Base-by-base conservation (phyloP, 2,797 vertebrate genomes). In the Okamejei kenojei region DNA sequence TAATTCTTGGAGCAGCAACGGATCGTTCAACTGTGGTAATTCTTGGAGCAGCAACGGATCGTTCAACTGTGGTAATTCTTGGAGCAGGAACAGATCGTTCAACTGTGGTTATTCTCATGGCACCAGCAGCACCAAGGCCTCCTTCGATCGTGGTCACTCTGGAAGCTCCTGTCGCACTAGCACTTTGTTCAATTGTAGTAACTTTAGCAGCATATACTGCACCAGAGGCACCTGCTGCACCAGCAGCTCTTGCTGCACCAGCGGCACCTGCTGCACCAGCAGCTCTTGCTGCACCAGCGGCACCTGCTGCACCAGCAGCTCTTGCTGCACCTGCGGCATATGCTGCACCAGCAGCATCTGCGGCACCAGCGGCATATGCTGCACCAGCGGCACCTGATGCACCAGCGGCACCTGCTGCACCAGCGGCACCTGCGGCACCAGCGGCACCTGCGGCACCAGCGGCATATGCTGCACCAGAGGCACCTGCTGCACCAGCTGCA, bases 261-360 rank as follows among this genome's bases (percentile, higher is more conserved):
- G 74, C 92, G 65, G 38, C 92, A 10, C 78, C 94, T 93, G 95
- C 95, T 93, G 95, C 95, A 94, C 96, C 95, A 94, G 96, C 95
- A 68, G 96, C 95, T n/a, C 95, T 94, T 94, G 96, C 93, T 93
- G 96, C 26, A 26, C 79, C 23, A 26, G 71, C 23, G 58, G 93
- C 93, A 0, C 96, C 95, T 0, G 95, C 2, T 45, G 45, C 45
- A 0, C 96, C 95, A 0, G 95, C 45, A 2, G 45, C 3, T 2
- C 3, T 2, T 45, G 45, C 45, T 45, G 45, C 45, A 45, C 45
- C 45, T 45, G 2, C 45, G 45, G 45, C 45, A 45, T 54, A 54
- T 54, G 45, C 45, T 54, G 26, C 82, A 23, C 82, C 29, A 7
- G 17, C 10, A 90, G 58, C 61, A n/a, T 45, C 38, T 5, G 7